Percentiles rank a stretch among this genome's conserved stretches.
These are phyloP conservation scores for Perccottus glenii DNA, from an alignment of 2,113 vertebrate genomes.

Conservation along the genomic window DNA sequence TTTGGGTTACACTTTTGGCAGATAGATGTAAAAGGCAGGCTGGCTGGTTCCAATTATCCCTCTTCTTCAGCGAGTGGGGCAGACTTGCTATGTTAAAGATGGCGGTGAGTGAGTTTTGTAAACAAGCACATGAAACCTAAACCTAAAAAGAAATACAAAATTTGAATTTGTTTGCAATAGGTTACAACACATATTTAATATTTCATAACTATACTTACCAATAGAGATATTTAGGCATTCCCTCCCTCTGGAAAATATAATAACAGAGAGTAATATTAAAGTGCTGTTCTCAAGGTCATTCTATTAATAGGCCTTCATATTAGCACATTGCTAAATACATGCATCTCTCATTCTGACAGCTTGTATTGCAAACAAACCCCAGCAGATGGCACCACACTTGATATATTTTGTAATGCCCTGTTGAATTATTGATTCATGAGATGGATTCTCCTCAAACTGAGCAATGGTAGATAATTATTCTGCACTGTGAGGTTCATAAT, in stretches of 20 bases:
- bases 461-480: background rate
- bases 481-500: conserved; percentile 15
- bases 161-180: background rate
- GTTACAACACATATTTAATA: background rate
- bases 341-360: background rate
- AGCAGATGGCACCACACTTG: conserved; percentile 58
- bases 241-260: conserved; percentile 63
- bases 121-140: conserved; percentile 39
- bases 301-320: conserved; percentile 45
- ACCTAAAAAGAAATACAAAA: conserved; percentile 29
- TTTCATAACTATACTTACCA: conserved; percentile 38
- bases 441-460: conserved; percentile 7
- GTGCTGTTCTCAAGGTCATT: conserved; percentile 43
- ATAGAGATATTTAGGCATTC: conserved; percentile 63
- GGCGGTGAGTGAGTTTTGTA: conserved; percentile 53
- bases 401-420: conserved; percentile 9
- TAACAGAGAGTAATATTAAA: conserved; percentile 24
- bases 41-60: conserved; percentile 45
- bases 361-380: conserved; percentile 40
- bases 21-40: conserved; percentile 56
- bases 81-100: conserved; percentile 30
- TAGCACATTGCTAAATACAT: conserved; percentile 23
- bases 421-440: conserved; percentile 20
- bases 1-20: conserved; percentile 52
- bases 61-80: conserved; percentile 35